phyloP scores from a whole-genome alignment of 1,140 invertebrate genomes.

The Cotesia chilonis region DNA sequence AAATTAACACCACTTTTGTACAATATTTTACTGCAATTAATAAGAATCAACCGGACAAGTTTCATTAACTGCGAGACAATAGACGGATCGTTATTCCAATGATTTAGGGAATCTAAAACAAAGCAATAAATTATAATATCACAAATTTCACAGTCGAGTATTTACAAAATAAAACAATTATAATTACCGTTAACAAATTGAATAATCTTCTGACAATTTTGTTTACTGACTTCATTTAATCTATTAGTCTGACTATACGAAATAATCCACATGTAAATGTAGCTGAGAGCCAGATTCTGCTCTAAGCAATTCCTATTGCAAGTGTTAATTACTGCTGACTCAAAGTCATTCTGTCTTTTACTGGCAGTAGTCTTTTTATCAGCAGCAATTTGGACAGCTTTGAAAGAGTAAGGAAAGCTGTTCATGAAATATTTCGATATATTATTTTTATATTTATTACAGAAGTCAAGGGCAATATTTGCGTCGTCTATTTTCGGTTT shows the following conservation, averaged over 20 bases:
- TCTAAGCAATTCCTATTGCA: constrained; percentile 42
- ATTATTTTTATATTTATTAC: constrained; percentile 62
- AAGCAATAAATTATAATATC: constrained; percentile 37
- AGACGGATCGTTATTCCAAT: constrained; percentile 44
- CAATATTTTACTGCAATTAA: constrained; percentile 57
- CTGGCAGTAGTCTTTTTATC: constrained; percentile 28
- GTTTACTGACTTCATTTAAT: constrained; percentile 48
- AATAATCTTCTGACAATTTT: constrained; percentile 41
- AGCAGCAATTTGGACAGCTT: constrained; percentile 41
- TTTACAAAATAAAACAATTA: no score
- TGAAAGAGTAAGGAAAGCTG: constrained; percentile 66
- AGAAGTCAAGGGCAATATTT: constrained; percentile 60
- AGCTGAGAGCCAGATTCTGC: constrained; percentile 55
- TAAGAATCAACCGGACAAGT: constrained; percentile 57
- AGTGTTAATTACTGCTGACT: constrained; percentile 26
- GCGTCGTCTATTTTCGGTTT: constrained; percentile 52
- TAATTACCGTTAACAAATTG: constrained; percentile 38
- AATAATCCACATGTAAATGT: constrained; percentile 57
- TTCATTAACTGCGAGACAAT: constrained; percentile 51
- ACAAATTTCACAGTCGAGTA: no score
- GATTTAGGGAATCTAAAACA: constrained; percentile 49
- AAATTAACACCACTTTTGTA: constrained; percentile 51
- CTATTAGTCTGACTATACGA: constrained; percentile 41
- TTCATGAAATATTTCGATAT: constrained; percentile 66
- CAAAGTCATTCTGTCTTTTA: constrained; percentile 51